A percentile compares a stretch with the other conserved stretches of the same genome.
phyloP scores from a whole-genome alignment of 2,888 invertebrate genomes.

The Pollenia labialis region DNA sequence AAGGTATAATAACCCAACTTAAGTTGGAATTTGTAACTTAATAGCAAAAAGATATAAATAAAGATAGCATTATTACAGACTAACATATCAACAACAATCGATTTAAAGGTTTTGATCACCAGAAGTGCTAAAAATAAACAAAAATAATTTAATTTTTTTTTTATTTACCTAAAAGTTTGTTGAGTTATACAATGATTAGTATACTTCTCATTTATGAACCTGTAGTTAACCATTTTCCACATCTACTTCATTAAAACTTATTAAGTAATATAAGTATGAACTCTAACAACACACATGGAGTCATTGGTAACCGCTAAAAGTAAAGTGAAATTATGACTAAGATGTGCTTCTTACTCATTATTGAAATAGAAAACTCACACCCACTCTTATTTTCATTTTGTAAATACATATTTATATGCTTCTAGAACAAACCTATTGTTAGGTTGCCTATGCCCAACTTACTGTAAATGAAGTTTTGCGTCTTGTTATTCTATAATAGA shows the following conservation, averaged over 20 bases:
- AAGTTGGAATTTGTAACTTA: too few species aligned
- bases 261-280: not conserved
- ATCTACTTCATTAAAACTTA: not conserved
- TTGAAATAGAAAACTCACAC: not conserved
- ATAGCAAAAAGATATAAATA: too few species aligned
- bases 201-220: not conserved
- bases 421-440: too few species aligned
- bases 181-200: not conserved
- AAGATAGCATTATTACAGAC: too few species aligned
- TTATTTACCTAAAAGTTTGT: not conserved
- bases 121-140: too few species aligned
- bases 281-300: not conserved
- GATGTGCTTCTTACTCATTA: not conserved
- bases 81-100: too few species aligned
- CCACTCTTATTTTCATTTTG: not conserved
- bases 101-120: too few species aligned
- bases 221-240: not conserved
- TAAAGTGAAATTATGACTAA: not conserved
- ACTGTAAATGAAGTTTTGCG: not conserved
- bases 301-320: not conserved
- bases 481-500: conserved; percentile 36
- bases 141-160: too few species aligned
- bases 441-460: not conserved
- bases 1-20: too few species aligned
- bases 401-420: too few species aligned